Base-by-base conservation (phyloP, 2,888 invertebrate genomes). In the Amaurobius ferox region DNA sequence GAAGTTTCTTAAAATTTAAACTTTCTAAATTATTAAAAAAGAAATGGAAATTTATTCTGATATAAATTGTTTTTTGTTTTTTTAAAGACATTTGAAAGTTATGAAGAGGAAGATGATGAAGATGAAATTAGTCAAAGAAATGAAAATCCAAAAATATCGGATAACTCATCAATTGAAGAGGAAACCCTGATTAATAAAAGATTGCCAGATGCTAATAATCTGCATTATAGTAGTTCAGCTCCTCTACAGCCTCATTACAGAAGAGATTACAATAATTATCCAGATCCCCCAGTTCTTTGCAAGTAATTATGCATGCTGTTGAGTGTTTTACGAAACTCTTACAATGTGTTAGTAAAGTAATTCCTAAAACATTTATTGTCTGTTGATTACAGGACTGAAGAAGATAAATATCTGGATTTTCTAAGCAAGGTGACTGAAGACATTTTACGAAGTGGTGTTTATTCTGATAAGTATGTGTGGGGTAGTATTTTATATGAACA, bases 351-450 rank as follows among this genome's bases (percentile, higher is more conserved):
- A n/a, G n/a, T n/a, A n/a, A n/a, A n/a, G n/a, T n/a, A n/a, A 26
- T 29, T 0, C 9, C 29, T 0, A 62, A 62, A 29, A 62, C 26
- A 7, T 7, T 5, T n/a, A 62, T 28, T 29, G 26, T 35, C 44
- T 68, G 23, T 67, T 73, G 7, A 19, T 11, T 64, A 19, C 64
- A 77, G 77, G 16, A 77, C 68, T 76, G 86, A 86, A 62, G 85
- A 86, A 86, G 86, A 79, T 35, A 79, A 79, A 35, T 86, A 79
- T n/a, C 68, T 86, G 13, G 68, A 70, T 55, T 86, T 86, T 55
- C 70, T 86, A 1, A 79, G 79, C 74, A 78, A 86, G 66, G 86
- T 86, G 16, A 86, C 86, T 7, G 86, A 86, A 55, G 79, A 86
- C 55, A 86, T 86, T 55, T 70, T 86, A 29, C 23, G 86, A 29